phyloP scores from a whole-genome alignment of 2,888 invertebrate genomes.

The Eutolmus rufibarbis region DNA sequence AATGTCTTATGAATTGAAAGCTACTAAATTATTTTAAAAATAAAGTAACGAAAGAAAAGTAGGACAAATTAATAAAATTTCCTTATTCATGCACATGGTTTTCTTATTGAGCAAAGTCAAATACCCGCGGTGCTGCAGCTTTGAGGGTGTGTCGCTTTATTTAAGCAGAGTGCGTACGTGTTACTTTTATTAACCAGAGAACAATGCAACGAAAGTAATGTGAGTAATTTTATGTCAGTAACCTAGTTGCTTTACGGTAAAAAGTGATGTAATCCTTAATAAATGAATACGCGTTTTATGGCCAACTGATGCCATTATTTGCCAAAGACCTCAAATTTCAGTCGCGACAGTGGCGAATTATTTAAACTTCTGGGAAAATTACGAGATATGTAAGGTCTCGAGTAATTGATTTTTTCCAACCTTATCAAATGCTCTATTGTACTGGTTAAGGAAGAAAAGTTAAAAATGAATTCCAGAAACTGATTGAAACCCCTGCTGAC shows the following conservation, averaged over 20 bases:
- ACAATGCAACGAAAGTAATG: background rate
- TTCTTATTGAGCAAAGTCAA: background rate
- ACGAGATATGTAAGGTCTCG: background rate
- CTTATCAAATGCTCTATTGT: background rate
- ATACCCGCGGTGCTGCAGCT: background rate
- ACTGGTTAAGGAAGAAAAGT: background rate
- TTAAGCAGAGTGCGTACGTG: background rate
- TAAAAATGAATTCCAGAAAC: background rate
- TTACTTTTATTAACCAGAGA: background rate
- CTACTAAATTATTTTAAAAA: background rate
- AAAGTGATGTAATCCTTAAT: background rate
- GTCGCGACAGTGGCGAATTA: background rate
- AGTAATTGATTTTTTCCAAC: background rate
- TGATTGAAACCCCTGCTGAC: background rate
- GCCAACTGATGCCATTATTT: background rate
- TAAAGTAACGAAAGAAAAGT: background rate
- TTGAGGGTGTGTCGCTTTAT: background rate
- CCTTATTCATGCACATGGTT: background rate
- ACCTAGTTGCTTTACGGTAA: background rate
- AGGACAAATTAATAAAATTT: background rate
- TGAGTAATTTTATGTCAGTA: background rate
- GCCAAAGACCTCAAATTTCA: background rate
- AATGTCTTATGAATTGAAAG: background rate
- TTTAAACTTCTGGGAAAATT: background rate
- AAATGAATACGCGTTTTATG: background rate